Evolutionary conservation across 1,140 invertebrate genomes (phyloP), one percentile per base, ranked within the genome.

Genomic region (Scylla paramamosain): DNA sequence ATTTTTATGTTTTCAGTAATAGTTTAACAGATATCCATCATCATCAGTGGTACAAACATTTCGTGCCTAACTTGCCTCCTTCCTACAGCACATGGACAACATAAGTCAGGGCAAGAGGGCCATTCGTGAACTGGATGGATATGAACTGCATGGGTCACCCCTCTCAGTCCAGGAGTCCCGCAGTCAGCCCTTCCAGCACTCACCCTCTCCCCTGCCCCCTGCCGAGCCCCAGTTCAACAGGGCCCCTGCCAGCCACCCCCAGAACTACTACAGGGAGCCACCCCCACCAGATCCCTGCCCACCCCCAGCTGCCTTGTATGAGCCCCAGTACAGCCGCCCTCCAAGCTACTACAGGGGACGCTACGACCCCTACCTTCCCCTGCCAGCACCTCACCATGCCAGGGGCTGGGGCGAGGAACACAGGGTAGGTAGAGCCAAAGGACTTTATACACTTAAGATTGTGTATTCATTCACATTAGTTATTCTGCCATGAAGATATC

Each of bases 11-110:
- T 39, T 39, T 39, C 39, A 39, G 39, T 39, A 39, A 39, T 2
- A 39, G 39, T 39, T 39, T 39, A 39, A 39, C 39, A 39, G 39
- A 39, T 39, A n/a, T 39, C 39, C 6, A 2, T 39, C 39, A n/a
- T 6, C 39, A 39, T 39, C 1, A 39, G 39, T 39, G 39, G 6
- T 1, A 39, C 39, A 39, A 39, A 39, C 39, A 39, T n/a, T n/a
- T n/a, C 39, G 8, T 77, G 25, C 0, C 67, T 77, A 7, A 77
- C 1, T 20, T 77, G 67, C 67, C 67, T 77, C 16, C 67, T 20
- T n/a, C 20, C 92, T 92, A 25, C 83, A 96, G 95, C 95, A 96
- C 83, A 96, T 96, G 95, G 90, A 94, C 28, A 90, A 93, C 45
- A 94, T 95, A 67, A 86, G 39, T 88, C 90, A 96, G 20, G 93